Evolutionary conservation across 2,888 invertebrate genomes (phyloP), one percentile per base, ranked within the genome.

Genomic region (Mesorhabditis sp.): DNA sequence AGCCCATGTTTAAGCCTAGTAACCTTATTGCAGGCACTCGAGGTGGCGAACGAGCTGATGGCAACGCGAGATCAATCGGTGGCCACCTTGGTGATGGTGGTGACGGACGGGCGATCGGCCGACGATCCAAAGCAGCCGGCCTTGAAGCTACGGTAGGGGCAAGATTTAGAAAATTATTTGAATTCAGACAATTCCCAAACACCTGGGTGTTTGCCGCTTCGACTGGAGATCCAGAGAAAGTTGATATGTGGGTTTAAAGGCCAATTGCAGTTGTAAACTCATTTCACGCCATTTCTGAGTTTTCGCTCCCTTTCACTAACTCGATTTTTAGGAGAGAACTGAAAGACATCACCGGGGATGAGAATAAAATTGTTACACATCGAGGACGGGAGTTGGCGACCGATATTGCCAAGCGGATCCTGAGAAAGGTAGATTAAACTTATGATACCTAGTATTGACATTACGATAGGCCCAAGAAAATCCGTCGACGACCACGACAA

Each of bases 201-300:
- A 82, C 82, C 5, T 83, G 79, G 78, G 75, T 83, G 5, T 83
- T 82, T 62, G 83, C 83, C n/a, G 83, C 82, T 13, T 82, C 82
- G 4, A 83, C 83, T 44, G 83, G 83, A 67, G 82, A 83, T 66
- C 81, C 83, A 41, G 75, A 76, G 67, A 72, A 76, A 63, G 82
- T 80, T 43, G 82, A 82, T 73, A 77, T 72, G 81, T 80, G 65
- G 73, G 78, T 66, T 58, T 41, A 5, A 50, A 42, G n/a, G 7
- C 62, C n/a, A n/a, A n/a, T n/a, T n/a, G n/a, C n/a, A 43, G 45
- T 50, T 58, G 45, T 10, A 62, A 69, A 5, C 4, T 66, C 41
- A 50, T 61, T 62, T 66, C 42, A 65, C 45, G 50, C 42, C 66
- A 66, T 4, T 50, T 7, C 65, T 65, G 6, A 28, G 28, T 28